Percentiles rank a stretch among this genome's conserved stretches.
Conservation (phyloP, 2,888 invertebrate genomes). For the Escarpia spicata region DNA sequence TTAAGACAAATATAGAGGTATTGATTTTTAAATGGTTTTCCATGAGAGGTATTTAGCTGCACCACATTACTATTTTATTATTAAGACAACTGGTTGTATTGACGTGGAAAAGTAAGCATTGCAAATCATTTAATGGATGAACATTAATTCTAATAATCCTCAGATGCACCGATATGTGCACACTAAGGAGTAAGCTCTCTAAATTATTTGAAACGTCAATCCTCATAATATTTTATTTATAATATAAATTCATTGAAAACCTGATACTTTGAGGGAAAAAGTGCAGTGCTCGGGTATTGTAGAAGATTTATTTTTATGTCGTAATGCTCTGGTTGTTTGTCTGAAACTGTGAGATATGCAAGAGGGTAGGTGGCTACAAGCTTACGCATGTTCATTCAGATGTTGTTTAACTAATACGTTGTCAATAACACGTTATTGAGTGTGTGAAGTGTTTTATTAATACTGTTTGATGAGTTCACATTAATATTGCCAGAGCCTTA, state of each 20-base stretch:
- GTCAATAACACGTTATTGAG: neutral
- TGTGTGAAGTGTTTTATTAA: neutral
- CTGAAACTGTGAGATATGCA: neutral
- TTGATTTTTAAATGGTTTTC: no score
- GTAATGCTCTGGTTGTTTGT: neutral
- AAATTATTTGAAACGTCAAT: neutral
- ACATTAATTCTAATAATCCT: neutral
- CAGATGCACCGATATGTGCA: neutral
- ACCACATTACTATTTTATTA: neutral
- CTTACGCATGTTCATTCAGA: neutral
- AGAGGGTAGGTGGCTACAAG: neutral
- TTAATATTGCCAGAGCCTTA: neutral
- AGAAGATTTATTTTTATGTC: neutral
- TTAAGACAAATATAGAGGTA: no score
- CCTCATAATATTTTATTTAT: neutral
- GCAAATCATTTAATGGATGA: neutral
- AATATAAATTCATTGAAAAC: neutral
- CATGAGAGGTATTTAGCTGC: neutral
- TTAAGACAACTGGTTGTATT: neutral
- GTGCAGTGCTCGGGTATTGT: neutral
- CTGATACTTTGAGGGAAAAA: neutral
- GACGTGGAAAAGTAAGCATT: neutral
- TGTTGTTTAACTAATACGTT: neutral
- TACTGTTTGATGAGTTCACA: neutral
- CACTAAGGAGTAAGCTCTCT: neutral